Percentiles rank a stretch among this genome's conserved stretches.
Evolutionary conservation across 2,888 invertebrate species (phyloP).

Genomic region (Acanthosepion pharaonis): DNA sequence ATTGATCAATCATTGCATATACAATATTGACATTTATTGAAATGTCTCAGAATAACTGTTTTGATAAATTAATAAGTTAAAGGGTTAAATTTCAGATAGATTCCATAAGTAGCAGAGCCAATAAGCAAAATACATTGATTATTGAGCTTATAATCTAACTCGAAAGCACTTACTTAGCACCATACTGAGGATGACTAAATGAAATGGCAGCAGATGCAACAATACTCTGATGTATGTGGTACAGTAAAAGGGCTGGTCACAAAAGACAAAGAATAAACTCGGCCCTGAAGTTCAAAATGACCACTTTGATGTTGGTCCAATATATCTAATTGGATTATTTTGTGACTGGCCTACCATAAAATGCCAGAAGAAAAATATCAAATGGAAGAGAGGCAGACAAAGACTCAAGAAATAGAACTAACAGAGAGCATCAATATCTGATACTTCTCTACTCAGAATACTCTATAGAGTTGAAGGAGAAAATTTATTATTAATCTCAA

Average conservation of each 20-base stretch:
- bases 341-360: conserved; percentile 11
- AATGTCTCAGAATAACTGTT: too few relatives aligned
- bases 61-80: too few relatives aligned
- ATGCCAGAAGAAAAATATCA: conserved; percentile 20
- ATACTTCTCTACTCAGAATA: neutral
- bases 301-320: conserved; percentile 33
- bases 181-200: neutral
- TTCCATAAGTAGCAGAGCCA: neutral
- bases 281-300: conserved; percentile 1
- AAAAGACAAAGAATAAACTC: neutral
- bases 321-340: conserved; percentile 33
- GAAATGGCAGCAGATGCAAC: neutral
- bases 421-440: neutral
- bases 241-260: neutral
- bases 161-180: neutral
- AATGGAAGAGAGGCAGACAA: neutral
- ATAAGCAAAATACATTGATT: neutral
- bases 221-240: neutral
- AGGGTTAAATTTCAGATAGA: neutral
- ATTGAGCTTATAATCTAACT: neutral
- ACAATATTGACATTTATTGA: too few relatives aligned
- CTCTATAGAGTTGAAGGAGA: neutral
- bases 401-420: neutral
- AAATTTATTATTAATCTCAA: neutral
- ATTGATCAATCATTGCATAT: too few relatives aligned